A percentile compares a stretch with the other conserved stretches of the same genome.
Evolutionary conservation across 2,113 vertebrate genomes (phyloP).

Genomic region (Noctilio leporinus): DNA sequence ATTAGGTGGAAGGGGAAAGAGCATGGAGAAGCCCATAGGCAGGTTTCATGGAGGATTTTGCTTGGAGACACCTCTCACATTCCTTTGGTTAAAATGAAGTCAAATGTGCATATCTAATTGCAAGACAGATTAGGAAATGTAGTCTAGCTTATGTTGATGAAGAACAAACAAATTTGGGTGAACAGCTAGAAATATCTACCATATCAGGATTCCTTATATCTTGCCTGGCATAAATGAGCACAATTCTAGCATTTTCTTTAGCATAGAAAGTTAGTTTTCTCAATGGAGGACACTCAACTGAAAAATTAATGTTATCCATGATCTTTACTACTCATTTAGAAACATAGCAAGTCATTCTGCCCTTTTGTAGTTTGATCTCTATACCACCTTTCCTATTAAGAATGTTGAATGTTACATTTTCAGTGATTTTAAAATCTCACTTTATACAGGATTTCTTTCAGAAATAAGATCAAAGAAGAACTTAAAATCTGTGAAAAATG

Average conservation of each 20-base stretch:
- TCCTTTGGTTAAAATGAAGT: not conserved
- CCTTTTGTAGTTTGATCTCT: not conserved
- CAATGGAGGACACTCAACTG: not conserved
- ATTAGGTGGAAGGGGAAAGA: not conserved
- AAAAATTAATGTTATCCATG: not conserved
- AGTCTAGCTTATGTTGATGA: not conserved
- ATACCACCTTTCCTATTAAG: not conserved
- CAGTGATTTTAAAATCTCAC: slow-evolving; percentile 2
- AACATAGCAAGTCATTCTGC: not conserved
- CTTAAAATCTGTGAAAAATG: not conserved
- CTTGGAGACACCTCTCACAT: not conserved
- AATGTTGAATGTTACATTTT: not conserved
- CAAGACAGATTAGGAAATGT: not conserved
- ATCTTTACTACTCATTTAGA: not conserved
- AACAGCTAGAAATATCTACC: not conserved
- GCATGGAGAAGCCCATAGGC: not conserved
- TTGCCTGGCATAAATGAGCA: not conserved
- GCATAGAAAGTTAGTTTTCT: not conserved
- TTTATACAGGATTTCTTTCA: not conserved
- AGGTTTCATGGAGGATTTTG: not conserved
- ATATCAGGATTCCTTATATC: not conserved
- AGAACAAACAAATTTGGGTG: not conserved
- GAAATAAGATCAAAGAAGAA: not conserved
- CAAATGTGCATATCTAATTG: not conserved
- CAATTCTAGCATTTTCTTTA: slow-evolving; percentile 16